Conservation (phyloP, 2,888 invertebrate genomes). For the Standfussiana lucernea region DNA sequence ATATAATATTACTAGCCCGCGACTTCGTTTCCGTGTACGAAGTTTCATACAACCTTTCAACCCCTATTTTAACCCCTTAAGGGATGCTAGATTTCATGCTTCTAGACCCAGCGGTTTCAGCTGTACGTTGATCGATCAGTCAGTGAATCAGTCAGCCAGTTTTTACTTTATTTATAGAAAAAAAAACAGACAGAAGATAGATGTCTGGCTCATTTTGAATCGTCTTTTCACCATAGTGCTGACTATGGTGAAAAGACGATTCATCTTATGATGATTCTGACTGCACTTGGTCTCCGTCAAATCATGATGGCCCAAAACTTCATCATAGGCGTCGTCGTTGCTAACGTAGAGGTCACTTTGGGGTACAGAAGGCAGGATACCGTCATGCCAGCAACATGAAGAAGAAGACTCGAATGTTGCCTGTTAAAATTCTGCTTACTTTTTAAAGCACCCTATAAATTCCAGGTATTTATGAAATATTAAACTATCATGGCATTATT, state of each 20-base stretch:
- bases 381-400: not conserved
- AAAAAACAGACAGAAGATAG: no score
- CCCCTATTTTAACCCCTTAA: no score
- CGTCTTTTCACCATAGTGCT: not conserved
- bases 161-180: no score
- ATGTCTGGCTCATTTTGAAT: not conserved
- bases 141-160: no score
- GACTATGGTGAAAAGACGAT: not conserved
- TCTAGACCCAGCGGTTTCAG: no score
- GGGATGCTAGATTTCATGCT: no score
- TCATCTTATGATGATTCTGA: not conserved
- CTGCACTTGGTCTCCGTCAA: not conserved
- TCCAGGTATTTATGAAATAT: conserved; percentile 21
- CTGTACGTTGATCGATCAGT: no score
- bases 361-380: not conserved
- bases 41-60: no score
- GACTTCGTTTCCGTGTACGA: no score
- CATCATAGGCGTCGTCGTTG: not conserved
- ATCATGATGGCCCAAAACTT: not conserved
- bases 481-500: not conserved
- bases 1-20: no score
- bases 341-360: not conserved
- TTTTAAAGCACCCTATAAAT: not conserved
- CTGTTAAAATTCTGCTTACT: not conserved
- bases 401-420: not conserved